Conservation (phyloP, 2,797 vertebrate genomes). For the Sebastes dallii region DNA sequence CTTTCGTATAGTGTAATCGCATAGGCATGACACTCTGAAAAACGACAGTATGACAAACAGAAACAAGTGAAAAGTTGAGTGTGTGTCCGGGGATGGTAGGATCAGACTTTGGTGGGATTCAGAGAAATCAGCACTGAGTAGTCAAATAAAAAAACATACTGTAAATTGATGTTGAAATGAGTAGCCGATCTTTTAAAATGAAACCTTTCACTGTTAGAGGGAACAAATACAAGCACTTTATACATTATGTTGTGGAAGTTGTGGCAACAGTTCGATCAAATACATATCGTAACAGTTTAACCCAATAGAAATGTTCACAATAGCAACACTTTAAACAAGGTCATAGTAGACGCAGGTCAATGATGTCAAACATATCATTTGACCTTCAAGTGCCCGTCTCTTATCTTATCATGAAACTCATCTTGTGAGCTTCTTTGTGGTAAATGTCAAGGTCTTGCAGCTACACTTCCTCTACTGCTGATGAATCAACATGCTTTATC, state of each 20-base stretch:
- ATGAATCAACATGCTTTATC: conserved; percentile 14
- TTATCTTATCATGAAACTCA: conserved; percentile 10
- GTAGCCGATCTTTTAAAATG: background rate
- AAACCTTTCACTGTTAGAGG: background rate
- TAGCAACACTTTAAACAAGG: background rate
- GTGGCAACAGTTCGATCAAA: background rate
- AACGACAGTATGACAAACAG: background rate
- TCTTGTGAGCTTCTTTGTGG: background rate
- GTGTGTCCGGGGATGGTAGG: background rate
- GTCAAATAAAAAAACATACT: background rate
- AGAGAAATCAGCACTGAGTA: background rate
- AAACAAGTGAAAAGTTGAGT: background rate
- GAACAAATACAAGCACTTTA: background rate
- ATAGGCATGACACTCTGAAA: background rate
- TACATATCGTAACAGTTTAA: background rate
- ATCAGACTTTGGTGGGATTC: background rate
- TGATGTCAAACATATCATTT: conserved; percentile 3
- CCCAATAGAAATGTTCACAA: background rate
- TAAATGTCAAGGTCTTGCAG: conserved; percentile 11
- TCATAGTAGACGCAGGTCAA: background rate
- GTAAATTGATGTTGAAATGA: background rate
- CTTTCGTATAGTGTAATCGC: background rate
- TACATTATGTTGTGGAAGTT: background rate
- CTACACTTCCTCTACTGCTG: background rate
- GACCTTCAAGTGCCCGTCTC: background rate